Conservation (phyloP, 2,797 vertebrate genomes). For the Zenarchopterus dispar region DNA sequence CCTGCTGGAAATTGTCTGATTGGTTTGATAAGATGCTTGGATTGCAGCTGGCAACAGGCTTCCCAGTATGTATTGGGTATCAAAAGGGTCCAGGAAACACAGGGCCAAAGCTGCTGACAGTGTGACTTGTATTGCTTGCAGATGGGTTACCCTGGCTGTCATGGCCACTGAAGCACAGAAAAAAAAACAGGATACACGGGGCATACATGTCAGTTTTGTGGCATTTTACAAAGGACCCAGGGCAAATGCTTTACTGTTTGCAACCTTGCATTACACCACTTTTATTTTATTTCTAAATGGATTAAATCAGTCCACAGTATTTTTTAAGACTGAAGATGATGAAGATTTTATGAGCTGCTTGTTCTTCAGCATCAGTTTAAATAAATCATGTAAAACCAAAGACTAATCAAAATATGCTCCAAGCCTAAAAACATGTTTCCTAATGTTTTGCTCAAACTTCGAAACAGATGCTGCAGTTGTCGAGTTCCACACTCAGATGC, state of each 20-base stretch:
- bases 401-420: no score
- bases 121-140: conserved; percentile 54
- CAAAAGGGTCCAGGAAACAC: conserved; percentile 64
- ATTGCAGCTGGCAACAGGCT: conserved; percentile 68
- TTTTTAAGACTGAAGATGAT: no score
- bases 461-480: no score
- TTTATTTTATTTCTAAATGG: conserved; percentile 3
- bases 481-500: no score
- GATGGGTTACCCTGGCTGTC: conserved; percentile 58
- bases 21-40: conserved; percentile 75
- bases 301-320: no score
- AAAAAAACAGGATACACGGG: conserved; percentile 11
- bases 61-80: conserved; percentile 59
- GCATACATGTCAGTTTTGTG: conserved; percentile 13
- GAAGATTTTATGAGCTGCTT: no score
- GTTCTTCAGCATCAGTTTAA: no score
- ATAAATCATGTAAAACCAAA: no score
- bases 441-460: no score
- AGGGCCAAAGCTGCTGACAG: conserved; percentile 63
- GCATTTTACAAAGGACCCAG: conserved; percentile 32
- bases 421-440: no score
- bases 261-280: conserved; percentile 21
- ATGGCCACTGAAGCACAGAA: conserved; percentile 52
- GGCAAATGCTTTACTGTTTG: conserved; percentile 10
- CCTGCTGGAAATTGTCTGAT: conserved; percentile 71